Evolutionary conservation across 2,797 vertebrate species (phyloP), one percentile per base, ranked within the genome.

Genomic region (Zenarchopterus dispar): DNA sequence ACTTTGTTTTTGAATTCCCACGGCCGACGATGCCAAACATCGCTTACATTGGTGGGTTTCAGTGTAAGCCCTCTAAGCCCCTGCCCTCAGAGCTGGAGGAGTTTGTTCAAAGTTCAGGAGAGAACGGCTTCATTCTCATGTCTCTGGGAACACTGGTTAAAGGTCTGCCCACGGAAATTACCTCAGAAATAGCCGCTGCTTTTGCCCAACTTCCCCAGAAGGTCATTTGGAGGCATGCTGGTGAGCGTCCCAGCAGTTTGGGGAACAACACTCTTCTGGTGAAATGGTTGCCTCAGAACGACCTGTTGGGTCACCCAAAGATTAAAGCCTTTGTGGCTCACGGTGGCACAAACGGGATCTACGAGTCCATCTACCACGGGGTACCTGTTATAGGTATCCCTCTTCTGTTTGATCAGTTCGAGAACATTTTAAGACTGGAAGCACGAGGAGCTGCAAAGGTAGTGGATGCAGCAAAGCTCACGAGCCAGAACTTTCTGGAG

Each of bases 1-100:
- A 95, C 67, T 95, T 94, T 67, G 84, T 93, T 22, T 93, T 94
- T 44, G 93, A 94, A 52, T 94, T 92, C 55, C 93, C 94, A 0
- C 80, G 93, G 33, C 93, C 93, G 0, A 93, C 91, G 15, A 90
- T 94, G 93, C 93, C 93, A 3, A 94, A 94, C 65, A 36, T 93
- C 0, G 69, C 81, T 15, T 94, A 95, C 68, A 87, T 95, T 0
- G 93, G 93, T 1, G 93, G 93, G 3, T 94, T 95, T 58, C 93
- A 95, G 67, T 93, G 93, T 69, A 90, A 84, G 39, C 84, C 91
- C 0, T 72, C 91, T 1, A 46, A 87, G 31, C 85, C 91, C 18
- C 70, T 94, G 26, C 41, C 89, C 0, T 13, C 83, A 2, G 90
- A 94, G 24, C 79, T 95, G 26, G 88, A 93, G 68, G 89, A 89